Conservation (phyloP, 2,797 vertebrate genomes). For the Vipera ursinii region DNA sequence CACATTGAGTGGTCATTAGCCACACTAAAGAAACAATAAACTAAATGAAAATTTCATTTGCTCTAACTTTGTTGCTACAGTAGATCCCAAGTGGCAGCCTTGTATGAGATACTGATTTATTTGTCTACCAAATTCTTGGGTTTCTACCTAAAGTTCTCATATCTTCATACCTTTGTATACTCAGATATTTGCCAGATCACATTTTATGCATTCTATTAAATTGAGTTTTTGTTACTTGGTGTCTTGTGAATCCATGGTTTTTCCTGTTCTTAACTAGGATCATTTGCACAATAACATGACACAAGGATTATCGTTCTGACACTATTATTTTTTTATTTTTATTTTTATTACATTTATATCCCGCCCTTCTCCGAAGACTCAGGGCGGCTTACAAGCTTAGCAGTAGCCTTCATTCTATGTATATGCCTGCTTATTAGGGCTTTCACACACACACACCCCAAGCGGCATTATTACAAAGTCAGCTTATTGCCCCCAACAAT, state of each 20-base stretch:
- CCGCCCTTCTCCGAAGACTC: too few relatives aligned
- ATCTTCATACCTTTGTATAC: neutral
- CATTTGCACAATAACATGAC: neutral
- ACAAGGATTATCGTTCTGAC: neutral
- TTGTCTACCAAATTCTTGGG: neutral
- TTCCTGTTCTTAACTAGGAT: neutral
- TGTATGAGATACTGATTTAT: neutral
- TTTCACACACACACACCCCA: too few relatives aligned
- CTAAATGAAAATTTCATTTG: neutral
- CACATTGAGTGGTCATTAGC: neutral
- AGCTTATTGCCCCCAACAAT: too few relatives aligned
- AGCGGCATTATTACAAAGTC: too few relatives aligned
- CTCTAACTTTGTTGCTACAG: neutral
- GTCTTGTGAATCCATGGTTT: neutral
- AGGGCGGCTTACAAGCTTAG: too few relatives aligned
- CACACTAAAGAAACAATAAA: neutral
- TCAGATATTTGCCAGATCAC: neutral
- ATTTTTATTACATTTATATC: too few relatives aligned
- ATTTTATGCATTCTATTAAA: neutral
- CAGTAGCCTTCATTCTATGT: too few relatives aligned
- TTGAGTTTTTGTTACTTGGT: neutral
- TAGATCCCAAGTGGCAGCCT: neutral
- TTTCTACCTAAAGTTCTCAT: neutral
- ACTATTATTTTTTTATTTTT: neutral
- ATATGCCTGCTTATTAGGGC: too few relatives aligned